Base-by-base conservation (phyloP, 1,140 invertebrate genomes). In the Bombus fervidus region DNA sequence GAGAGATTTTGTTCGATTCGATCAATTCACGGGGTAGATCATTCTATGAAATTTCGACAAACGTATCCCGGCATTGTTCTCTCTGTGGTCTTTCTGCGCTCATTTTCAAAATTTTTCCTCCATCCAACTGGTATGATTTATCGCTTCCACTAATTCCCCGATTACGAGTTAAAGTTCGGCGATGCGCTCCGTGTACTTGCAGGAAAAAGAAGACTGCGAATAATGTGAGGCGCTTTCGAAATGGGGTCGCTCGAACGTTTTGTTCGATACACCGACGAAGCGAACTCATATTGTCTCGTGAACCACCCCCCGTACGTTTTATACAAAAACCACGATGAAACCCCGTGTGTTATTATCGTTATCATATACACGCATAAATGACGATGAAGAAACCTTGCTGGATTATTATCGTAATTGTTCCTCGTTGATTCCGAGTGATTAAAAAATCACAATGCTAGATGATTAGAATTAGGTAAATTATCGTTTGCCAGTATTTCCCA, bases 321-420 rank as follows among this genome's bases (percentile, higher is more conserved):
- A 62, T 62, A 72, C 68, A 12, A 25, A 47, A 18, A 22, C 18
- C 57, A 43, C 68, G 37, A 80, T 68, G 68, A 53, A 71, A 34
- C 25, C 25, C 9, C 31, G 64, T 43, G 68, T 39, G 31, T 85
- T 72, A 57, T 80, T 80, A 79, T 47, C 83, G 76, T 85, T 80
- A 85, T 80, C 76, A 66, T n/a, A 34, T 85, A 77, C 15, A 85
- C 83, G 83, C 83, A 62, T 77, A 85, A 85, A 80, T 72, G 76
- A 72, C 76, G 53, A 41, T n/a, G 53, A 53, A 69, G 77, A 37
- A 72, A 71, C 76, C 57, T 62, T 31, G 53, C 8, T 25, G 76
- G 47, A 59, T 84, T 43, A 79, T 79, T 59, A 79, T 79, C 66
- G 47, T 8, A 10, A 9, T 34, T n/a, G 13, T 76, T 31, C 1